Base-by-base conservation (phyloP, 2,888 invertebrate genomes). In the Eupsilia transversa region DNA sequence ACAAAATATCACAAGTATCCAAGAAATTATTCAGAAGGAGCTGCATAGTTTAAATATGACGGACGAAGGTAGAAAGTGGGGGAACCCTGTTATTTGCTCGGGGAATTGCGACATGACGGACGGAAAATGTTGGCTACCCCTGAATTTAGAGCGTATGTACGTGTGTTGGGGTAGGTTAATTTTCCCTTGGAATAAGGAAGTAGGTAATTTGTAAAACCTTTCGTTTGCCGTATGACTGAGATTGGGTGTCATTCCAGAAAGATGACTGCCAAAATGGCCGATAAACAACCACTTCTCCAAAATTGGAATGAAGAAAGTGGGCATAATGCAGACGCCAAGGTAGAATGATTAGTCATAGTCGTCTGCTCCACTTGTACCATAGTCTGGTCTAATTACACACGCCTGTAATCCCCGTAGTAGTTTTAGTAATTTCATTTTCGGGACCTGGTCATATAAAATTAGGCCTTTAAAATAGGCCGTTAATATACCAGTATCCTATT, bases 1-100 rank as follows among this genome's bases (percentile, higher is more conserved):
- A n/a, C n/a, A n/a, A n/a, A n/a, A n/a, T n/a, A n/a, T n/a, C n/a
- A n/a, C n/a, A n/a, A n/a, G n/a, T n/a, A n/a, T n/a, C 38, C 7
- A 43, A 63, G 52, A 61, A 72, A 65, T 76, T 65, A 71, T 85
- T 82, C 60, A 76, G 20, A 70, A 43, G n/a, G n/a, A 33, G 9
- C 38, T 23, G 57, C 70, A 64, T 65, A 73, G 74, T 60, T 77
- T 66, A 61, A 86, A 56, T 65, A 38, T 33, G 35, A 27, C 23
- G 52, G 23, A 12, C n/a, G 20, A 41, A 17, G 54, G 30, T 20
- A 52, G 66, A 52, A 68, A 71, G 35, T 35, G 66, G 38, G 12
- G 10, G 27, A 65, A 49, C 64, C 64, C 59, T 68, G 59, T 20
- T 60, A 74, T 73, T 68, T 69, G n/a, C 9, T 30, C 30, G n/a